A percentile compares a stretch with the other conserved stretches of the same genome.
These are phyloP conservation scores for Drosophila hamatofila DNA, from an alignment of 2,888 invertebrate species.

Conservation along the genomic window DNA sequence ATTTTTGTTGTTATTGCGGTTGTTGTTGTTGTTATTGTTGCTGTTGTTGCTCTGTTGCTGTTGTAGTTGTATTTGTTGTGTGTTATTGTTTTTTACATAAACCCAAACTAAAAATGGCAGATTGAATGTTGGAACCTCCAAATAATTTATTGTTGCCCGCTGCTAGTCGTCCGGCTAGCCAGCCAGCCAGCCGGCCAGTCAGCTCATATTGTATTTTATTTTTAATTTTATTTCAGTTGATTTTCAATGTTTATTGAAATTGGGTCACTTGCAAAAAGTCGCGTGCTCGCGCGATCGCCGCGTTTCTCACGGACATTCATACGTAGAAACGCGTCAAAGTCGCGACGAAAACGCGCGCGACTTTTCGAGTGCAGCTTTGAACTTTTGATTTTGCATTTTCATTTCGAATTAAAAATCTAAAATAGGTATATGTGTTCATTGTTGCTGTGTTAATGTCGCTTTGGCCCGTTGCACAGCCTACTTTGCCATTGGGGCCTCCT, in stretches of 20 bases:
- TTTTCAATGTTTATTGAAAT: constrained; percentile 77
- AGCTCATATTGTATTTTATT: constrained; percentile 31
- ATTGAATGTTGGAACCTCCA: constrained; percentile 74
- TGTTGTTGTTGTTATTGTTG: constrained; percentile 26
- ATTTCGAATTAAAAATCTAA: constrained; percentile 3
- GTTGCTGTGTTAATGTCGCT: constrained; percentile 31
- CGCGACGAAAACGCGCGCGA: constrained; percentile 48
- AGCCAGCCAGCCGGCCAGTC: neutral
- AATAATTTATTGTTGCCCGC: constrained; percentile 72
- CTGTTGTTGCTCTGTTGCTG: constrained; percentile 19
- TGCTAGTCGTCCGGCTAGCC: constrained; percentile 25
- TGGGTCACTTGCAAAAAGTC: constrained; percentile 77
- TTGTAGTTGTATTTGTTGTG: constrained; percentile 1
- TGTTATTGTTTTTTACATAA: constrained; percentile 53
- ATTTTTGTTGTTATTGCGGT: constrained; percentile 25
- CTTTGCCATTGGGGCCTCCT: constrained; percentile 21
- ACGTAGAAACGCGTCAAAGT: constrained; percentile 43
- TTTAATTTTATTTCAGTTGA: constrained; percentile 53
- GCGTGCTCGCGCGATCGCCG: constrained; percentile 66
- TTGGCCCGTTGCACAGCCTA: constrained; percentile 56
- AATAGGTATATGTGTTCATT: constrained; percentile 12
- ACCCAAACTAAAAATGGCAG: constrained; percentile 57
- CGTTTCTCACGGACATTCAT: constrained; percentile 69
- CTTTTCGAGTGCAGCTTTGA: constrained; percentile 55
- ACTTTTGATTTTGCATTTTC: constrained; percentile 41